Evolutionary conservation across 2,113 vertebrate genomes (phyloP).

Genomic region (Sprattus sprattus): DNA sequence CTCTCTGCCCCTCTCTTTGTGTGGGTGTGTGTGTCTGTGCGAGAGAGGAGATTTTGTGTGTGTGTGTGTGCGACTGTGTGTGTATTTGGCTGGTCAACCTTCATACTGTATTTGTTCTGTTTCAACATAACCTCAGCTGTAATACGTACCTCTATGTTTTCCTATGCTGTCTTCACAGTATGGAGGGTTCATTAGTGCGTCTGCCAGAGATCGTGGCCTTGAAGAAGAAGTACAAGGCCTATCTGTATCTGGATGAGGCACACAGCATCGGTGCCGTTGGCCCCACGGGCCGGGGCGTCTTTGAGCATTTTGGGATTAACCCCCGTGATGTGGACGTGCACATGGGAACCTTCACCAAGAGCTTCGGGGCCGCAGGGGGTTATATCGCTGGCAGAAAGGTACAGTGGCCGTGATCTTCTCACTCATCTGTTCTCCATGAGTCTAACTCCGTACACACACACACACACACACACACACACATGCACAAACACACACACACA

Average conservation of each 20-base stretch:
- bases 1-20: neutral
- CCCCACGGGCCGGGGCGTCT: constrained; percentile 78
- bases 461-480: neutral
- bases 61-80: neutral
- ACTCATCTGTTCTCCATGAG: neutral
- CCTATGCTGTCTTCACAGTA: constrained; percentile 66
- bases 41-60: neutral
- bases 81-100: neutral
- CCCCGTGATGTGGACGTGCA: constrained; percentile 81
- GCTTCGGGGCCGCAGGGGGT: constrained; percentile 86
- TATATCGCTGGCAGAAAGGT: constrained; percentile 93
- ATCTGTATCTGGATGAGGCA: constrained; percentile 91
- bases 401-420: neutral
- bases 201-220: constrained; percentile 84
- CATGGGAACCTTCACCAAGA: constrained; percentile 97
- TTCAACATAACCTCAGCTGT: neutral
- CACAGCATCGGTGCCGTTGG: constrained; percentile 90
- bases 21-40: constrained; percentile 10
- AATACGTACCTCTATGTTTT: neutral
- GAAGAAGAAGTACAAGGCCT: constrained; percentile 94
- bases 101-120: neutral
- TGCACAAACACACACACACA: neutral
- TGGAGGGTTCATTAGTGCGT: constrained; percentile 88
- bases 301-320: constrained; percentile 81
- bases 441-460: neutral